A percentile compares a stretch with the other conserved stretches of the same genome.
Evolutionary conservation across 2,797 vertebrate species (phyloP).

Genomic region (Cryptoprocta ferox): DNA sequence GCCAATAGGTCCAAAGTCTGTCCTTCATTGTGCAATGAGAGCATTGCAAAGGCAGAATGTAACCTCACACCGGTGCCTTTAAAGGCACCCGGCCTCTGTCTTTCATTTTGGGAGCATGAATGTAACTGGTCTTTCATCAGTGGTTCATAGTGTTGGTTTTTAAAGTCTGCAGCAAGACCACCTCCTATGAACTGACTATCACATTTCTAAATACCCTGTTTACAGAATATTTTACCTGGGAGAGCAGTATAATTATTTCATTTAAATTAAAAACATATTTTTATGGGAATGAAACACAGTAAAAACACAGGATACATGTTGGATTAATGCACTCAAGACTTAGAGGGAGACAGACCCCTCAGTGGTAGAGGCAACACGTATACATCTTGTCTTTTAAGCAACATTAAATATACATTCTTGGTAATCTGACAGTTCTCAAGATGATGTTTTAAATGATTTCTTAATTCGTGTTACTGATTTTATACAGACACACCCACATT

Average conservation of each 20-base stretch:
- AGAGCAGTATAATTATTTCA: not conserved
- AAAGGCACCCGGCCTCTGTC: not conserved
- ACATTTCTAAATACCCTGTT: not conserved
- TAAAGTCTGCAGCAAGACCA: not conserved
- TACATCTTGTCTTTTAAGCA: not conserved
- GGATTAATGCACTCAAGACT: not conserved
- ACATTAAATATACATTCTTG: not conserved
- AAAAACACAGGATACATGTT: not conserved
- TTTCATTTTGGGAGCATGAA: not conserved
- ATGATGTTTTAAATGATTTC: not conserved
- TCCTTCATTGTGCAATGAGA: not conserved
- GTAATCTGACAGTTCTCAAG: not conserved
- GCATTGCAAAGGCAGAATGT: rapidly evolving
- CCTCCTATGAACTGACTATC: not conserved
- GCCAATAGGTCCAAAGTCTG: slow-evolving; percentile 41
- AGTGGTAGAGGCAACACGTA: not conserved
- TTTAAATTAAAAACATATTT: slow-evolving; percentile 22
- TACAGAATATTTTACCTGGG: not conserved
- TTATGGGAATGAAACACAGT: not conserved
- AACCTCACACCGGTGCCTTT: not conserved
- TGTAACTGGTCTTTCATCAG: not conserved
- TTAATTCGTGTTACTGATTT: not conserved
- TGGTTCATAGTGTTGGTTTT: not conserved
- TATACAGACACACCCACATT: not conserved
- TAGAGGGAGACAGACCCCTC: not conserved